Conservation (phyloP, 2,888 invertebrate species). For the Lordiphosa andalusiaca region DNA sequence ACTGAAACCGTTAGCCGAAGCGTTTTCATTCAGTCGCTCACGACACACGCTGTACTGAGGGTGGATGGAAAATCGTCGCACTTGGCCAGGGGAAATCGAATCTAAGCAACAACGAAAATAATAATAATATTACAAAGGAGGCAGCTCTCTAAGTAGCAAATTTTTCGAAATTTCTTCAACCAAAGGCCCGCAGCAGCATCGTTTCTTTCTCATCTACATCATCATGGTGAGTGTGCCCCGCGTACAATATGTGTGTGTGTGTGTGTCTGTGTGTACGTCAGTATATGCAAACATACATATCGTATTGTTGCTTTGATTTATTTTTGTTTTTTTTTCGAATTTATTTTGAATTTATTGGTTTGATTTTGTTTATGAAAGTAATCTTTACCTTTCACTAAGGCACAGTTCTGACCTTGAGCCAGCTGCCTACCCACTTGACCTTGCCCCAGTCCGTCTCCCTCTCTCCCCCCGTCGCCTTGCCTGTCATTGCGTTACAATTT, state of each 20-base stretch:
- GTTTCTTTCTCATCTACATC: conserved; percentile 57
- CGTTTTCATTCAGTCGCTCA: conserved; percentile 54
- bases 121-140: conserved; percentile 28
- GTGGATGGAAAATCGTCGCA: conserved; percentile 44
- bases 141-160: conserved; percentile 21
- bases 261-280: conserved; percentile 16
- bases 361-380: conserved; percentile 15
- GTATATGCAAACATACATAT: conserved; percentile 30
- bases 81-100: not conserved
- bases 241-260: conserved; percentile 12
- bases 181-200: conserved; percentile 44
- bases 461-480: not conserved
- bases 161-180: conserved; percentile 50
- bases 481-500: conserved; percentile 14
- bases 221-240: conserved; percentile 57
- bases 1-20: conserved; percentile 62
- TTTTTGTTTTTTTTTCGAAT: conserved; percentile 37
- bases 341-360: not conserved
- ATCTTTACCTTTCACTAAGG: not conserved
- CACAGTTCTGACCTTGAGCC: conserved; percentile 30
- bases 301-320: conserved; percentile 39
- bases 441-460: conserved; percentile 23
- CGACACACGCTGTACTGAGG: conserved; percentile 60
- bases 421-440: conserved; percentile 49
- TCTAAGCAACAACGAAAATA: conserved; percentile 8